Percentiles rank a stretch among this genome's conserved stretches.
These are phyloP conservation scores for Phortica okadai DNA, from an alignment of 2,888 invertebrate genomes.

Conservation along the genomic window DNA sequence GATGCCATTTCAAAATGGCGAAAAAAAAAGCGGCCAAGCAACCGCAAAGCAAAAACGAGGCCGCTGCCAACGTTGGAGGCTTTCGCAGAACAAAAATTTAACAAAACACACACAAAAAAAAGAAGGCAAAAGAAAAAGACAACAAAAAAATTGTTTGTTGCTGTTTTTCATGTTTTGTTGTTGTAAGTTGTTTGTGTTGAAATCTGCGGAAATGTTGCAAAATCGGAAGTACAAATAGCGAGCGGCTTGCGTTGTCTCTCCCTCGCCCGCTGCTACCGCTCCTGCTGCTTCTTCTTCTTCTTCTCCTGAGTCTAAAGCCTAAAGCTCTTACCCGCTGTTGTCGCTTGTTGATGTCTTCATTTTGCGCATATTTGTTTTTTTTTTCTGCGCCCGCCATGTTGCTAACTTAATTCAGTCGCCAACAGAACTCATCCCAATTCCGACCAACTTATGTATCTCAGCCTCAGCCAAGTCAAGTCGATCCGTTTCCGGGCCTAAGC, in stretches of 20 bases:
- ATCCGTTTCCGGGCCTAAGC: too few species aligned
- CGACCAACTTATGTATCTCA: too few species aligned
- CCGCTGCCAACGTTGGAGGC: conserved; percentile 5
- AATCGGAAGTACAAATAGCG: conserved; percentile 49
- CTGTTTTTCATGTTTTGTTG: conserved; percentile 8
- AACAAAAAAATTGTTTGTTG: not conserved
- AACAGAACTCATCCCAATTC: too few species aligned
- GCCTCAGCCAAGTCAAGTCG: too few species aligned
- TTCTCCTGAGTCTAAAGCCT: too few species aligned
- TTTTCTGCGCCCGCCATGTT: not conserved
- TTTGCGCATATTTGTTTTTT: not conserved
- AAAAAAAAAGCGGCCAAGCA: not conserved
- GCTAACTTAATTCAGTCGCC: not conserved
- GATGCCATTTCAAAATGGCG: not conserved
- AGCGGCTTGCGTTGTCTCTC: not conserved
- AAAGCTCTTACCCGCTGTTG: too few species aligned
- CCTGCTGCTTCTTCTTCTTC: too few species aligned
- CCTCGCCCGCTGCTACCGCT: too few species aligned
- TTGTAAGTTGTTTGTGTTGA: not conserved
- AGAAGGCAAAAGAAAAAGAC: not conserved
- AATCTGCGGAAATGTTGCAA: conserved; percentile 47
- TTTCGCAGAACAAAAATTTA: not conserved
- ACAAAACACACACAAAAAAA: not conserved
- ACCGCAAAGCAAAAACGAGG: conserved; percentile 9
- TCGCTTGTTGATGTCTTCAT: not conserved